Base-by-base conservation (phyloP, 2,888 invertebrate genomes). In the Podabrus alpinus region DNA sequence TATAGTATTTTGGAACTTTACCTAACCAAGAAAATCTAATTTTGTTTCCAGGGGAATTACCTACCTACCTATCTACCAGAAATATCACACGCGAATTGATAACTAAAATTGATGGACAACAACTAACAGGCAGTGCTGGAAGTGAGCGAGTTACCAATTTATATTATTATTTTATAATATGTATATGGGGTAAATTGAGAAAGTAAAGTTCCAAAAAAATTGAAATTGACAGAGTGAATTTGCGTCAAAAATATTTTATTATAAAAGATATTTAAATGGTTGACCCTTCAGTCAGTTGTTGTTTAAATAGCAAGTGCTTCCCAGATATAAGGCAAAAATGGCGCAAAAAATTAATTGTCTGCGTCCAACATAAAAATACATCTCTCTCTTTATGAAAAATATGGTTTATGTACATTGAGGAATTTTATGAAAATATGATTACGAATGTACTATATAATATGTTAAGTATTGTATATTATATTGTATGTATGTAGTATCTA, bases 321-420 rank as follows among this genome's bases (percentile, higher is more conserved):
- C 82, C 79, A 77, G 79, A 81, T 75, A 82, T 75, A 86, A 86
- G 86, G 86, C 86, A 85, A 81, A 83, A 83, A 84, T 83, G 86
- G 85, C 84, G 83, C 82, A 82, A 84, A 83, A 81, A 81, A 80
- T 77, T 75, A 64, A 64, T 64, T 21, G 62, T 79, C 77, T 81
- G 81, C 80, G 82, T 81, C 82, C 83, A 86, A 86, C 81, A 84
- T 86, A 85, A 86, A 86, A 86, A 86, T 84, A 83, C 84, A 85
- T 87, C 86, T 86, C 86, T 87, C 86, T 82, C 79, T 83, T 80
- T 81, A 86, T 85, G 85, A 86, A 86, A 86, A 86, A 86, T 86
- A 86, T 86, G 85, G 82, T 81, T 79, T 86, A 85, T 86, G 80
- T 86, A 86, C 86, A 86, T 80, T 80, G 85, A 86, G 85, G 73